Evolutionary conservation across 2,797 vertebrate species (phyloP), one percentile per base, ranked within the genome.

Genomic region (Enteromius fasciolatus): DNA sequence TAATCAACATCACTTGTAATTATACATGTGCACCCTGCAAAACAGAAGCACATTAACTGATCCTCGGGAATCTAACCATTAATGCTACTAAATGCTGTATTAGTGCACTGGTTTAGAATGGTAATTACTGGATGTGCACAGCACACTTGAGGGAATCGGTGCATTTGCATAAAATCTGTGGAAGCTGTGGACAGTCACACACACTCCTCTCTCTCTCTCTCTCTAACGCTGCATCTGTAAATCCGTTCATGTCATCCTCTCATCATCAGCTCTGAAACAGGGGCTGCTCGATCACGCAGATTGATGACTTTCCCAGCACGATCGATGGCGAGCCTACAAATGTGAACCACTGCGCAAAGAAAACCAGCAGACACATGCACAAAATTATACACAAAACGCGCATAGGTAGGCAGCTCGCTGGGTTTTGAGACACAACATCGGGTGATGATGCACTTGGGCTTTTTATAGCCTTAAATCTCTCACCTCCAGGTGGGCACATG

Each of bases 401-500:
- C 36, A 17, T 46, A 31, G 20, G 7, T 23, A 57, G 23, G 57
- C 57, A 48, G 6, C 57, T 39, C 31, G 18, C 41, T 25, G 7
- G 44, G 59, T 39, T 63, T 50, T 28, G 68, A 72, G 20, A 68
- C 28, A 63, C 52, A 75, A 25, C 73, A 52, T 28, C n/a, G 23
- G 61, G 66, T 54, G 44, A 81, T 52, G 66, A 23, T 66, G n/a
- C 41, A 52, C n/a, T 68, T 7, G n/a, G n/a, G 25, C 18, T 33
- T 39, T 54, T 41, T n/a, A 66, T 36, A 64, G 39, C 25, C 17
- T 20, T 44, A 20, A 44, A 66, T 78, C 23, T 36, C 93, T 98
- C 95, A 98, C 97, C 97, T 98, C 97, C 97, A 98, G 92, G 94
- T 97, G 90, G 97, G 96, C 92, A 97, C 94, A 85, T 99, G 97